Evolutionary conservation across 1,140 invertebrate genomes (phyloP).

Genomic region (Aricia agestis): DNA sequence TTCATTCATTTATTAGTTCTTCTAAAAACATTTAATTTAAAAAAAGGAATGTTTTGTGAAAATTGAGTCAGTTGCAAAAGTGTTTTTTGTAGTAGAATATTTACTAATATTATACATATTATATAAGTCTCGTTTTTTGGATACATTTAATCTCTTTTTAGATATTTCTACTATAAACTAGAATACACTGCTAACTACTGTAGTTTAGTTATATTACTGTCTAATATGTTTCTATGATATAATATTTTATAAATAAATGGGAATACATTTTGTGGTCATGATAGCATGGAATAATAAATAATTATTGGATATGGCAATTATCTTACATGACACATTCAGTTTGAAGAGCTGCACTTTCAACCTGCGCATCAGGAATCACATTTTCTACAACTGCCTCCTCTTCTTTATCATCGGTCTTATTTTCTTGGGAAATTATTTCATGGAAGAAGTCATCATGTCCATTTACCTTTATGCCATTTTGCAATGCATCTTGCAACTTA

Average conservation of each 20-base stretch:
- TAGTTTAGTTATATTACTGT: not conserved
- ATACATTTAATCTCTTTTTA: too few relatives aligned
- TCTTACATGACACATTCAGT: not conserved
- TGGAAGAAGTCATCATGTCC: slow-evolving; percentile 39
- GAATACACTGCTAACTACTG: too few relatives aligned
- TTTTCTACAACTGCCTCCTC: slow-evolving; percentile 27
- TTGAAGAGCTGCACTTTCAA: not conserved
- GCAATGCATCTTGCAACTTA: slow-evolving; percentile 80
- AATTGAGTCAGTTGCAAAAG: not conserved
- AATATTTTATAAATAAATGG: slow-evolving; percentile 5
- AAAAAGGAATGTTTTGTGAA: not conserved
- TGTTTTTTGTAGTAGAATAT: not conserved
- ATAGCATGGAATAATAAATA: not conserved
- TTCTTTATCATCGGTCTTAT: slow-evolving; percentile 29
- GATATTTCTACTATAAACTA: too few relatives aligned
- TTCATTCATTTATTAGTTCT: not conserved
- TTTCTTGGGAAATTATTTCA: slow-evolving; percentile 23
- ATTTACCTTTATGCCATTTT: slow-evolving; percentile 56
- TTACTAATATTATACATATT: too few relatives aligned
- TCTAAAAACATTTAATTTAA: not conserved
- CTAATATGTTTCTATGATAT: not conserved
- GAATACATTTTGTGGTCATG: not conserved
- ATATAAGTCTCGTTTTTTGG: too few relatives aligned
- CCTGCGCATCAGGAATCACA: not conserved
- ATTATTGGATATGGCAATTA: not conserved